Conservation (phyloP, 2,888 invertebrate species). For the Tinea pellionella region DNA sequence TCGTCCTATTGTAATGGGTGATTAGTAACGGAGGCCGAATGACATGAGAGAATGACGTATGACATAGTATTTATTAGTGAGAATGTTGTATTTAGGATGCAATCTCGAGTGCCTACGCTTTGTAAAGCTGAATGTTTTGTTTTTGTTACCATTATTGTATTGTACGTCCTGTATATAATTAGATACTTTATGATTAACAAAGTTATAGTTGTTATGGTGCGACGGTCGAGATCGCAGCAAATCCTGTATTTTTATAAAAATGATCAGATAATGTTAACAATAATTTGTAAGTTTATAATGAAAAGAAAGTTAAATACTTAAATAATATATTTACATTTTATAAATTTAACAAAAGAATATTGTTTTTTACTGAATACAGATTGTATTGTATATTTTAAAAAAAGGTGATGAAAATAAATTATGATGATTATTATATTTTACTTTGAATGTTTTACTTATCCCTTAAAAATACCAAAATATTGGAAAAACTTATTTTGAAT, state of each 20-base stretch:
- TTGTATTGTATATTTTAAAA: conserved; percentile 56
- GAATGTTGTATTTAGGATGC: conserved; percentile 54
- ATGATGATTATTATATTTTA: conserved; percentile 64
- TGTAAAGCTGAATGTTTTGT: conserved; percentile 66
- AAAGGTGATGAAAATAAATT: conserved; percentile 57
- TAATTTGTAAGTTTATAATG: conserved; percentile 67
- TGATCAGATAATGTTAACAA: conserved; percentile 63
- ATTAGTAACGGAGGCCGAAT: conserved; percentile 32
- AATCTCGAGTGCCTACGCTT: conserved; percentile 71
- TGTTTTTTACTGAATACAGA: conserved; percentile 65
- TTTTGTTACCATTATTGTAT: conserved; percentile 60
- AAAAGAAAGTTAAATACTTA: conserved; percentile 63
- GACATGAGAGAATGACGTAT: conserved; percentile 31
- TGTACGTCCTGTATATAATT: conserved; percentile 30
- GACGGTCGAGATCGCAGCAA: conserved; percentile 9
- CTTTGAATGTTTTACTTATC: background rate
- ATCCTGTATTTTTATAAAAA: conserved; percentile 61
- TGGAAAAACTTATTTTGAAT: too few relatives aligned
- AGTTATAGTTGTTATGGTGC: conserved; percentile 1
- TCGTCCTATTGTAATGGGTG: conserved; percentile 49
- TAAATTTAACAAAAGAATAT: conserved; percentile 62
- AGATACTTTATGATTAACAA: conserved; percentile 46
- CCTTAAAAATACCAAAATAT: background rate
- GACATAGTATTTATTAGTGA: conserved; percentile 65
- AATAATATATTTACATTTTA: conserved; percentile 68